A percentile compares a stretch with the other conserved stretches of the same genome.
Evolutionary conservation across 2,113 vertebrate species (phyloP).

Genomic region (Elanus axillaris): DNA sequence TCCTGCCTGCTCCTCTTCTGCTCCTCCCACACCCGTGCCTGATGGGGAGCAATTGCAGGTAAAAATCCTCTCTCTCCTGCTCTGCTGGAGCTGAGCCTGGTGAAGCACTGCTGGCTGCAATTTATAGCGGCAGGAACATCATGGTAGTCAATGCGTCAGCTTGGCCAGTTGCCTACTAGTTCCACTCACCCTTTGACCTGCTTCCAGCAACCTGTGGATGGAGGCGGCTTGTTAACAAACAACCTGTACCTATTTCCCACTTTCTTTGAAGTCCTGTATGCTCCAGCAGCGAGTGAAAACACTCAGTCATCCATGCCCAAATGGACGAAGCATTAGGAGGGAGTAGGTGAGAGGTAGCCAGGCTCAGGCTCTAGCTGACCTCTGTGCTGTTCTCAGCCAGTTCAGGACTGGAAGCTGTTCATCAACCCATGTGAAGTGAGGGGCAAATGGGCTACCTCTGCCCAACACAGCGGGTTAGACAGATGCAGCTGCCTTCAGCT

Average conservation of each 20-base stretch:
- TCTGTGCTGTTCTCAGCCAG: not conserved
- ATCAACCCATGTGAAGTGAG: rapidly evolving
- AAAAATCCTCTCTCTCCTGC: not conserved
- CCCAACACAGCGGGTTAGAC: rapidly evolving
- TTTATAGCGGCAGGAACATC: not conserved
- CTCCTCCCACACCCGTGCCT: not conserved
- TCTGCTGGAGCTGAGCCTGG: not conserved
- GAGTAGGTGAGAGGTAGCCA: not conserved
- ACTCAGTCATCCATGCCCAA: not conserved
- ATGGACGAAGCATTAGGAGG: not conserved
- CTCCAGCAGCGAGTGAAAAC: not conserved
- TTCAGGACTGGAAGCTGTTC: not conserved
- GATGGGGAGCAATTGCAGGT: not conserved
- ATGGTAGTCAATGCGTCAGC: not conserved
- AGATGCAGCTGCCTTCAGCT: not conserved
- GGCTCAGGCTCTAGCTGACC: not conserved
- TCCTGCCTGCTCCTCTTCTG: not conserved
- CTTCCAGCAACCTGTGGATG: not conserved
- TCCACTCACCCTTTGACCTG: not conserved
- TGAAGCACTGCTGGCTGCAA: not conserved
- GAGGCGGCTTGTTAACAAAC: not conserved
- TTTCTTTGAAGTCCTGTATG: not conserved
- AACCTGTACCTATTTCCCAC: not conserved
- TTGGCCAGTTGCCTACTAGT: not conserved
- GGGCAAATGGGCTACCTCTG: not conserved